These are phyloP conservation scores for Syngnathoides biaculeatus DNA, from an alignment of 2,113 vertebrate genomes.

Conservation along the genomic window DNA sequence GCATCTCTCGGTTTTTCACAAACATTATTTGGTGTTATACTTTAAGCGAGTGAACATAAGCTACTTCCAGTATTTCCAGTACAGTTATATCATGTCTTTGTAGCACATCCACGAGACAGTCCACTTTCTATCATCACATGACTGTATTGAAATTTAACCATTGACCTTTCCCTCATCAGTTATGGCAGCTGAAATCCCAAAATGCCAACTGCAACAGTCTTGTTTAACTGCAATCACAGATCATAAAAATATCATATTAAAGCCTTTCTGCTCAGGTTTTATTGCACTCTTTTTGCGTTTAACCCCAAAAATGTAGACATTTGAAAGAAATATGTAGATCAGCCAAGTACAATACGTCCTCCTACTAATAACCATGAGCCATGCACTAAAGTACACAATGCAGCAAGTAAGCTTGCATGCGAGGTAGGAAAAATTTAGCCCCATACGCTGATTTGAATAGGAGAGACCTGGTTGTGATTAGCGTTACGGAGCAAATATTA, in stretches of 20 bases:
- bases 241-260: constrained; percentile 43
- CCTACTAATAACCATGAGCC: constrained; percentile 39
- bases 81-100: background rate
- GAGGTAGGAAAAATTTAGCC: constrained; percentile 71
- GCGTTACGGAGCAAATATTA: constrained; percentile 60
- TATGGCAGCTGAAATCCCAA: constrained; percentile 10
- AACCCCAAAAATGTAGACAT: constrained; percentile 23
- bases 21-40: background rate
- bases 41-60: background rate
- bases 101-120: background rate
- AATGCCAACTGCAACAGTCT: constrained; percentile 8
- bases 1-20: background rate
- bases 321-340: constrained; percentile 6
- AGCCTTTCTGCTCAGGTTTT: constrained; percentile 10
- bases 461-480: constrained; percentile 76
- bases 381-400: constrained; percentile 24
- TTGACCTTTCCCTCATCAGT: constrained; percentile 11
- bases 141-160: background rate
- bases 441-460: constrained; percentile 76
- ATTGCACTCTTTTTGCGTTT: constrained; percentile 12
- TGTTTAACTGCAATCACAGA: constrained; percentile 28
- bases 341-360: constrained; percentile 34
- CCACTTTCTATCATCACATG: background rate
- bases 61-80: background rate
- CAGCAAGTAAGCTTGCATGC: constrained; percentile 51